Percentiles rank a stretch among this genome's conserved stretches.
These are phyloP conservation scores for Pygmarrhopalites habei DNA, from an alignment of 1,140 invertebrate genomes.

Conservation along the genomic window DNA sequence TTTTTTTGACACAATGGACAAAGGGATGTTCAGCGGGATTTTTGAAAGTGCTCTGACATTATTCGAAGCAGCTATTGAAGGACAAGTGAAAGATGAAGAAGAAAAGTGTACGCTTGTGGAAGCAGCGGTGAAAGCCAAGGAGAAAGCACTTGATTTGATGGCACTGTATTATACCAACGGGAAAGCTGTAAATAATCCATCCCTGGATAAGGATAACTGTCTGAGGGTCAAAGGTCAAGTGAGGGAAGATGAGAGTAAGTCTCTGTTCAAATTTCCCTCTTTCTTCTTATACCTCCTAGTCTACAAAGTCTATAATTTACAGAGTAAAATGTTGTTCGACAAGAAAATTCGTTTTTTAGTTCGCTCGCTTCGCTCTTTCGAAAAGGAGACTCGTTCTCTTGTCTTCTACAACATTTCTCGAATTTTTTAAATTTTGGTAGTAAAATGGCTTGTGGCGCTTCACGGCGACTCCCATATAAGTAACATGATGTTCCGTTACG, in stretches of 20 bases:
- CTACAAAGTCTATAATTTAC: no score
- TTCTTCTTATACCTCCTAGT: no score
- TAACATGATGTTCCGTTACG: constrained; percentile 57
- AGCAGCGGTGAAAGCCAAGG: background rate
- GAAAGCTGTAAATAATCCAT: background rate
- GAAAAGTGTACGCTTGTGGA: background rate
- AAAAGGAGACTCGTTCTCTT: no score
- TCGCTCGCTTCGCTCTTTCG: no score
- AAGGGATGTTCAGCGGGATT: background rate
- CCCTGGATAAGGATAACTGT: background rate
- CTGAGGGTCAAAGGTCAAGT: no score
- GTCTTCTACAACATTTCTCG: no score
- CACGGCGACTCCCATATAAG: constrained; percentile 67
- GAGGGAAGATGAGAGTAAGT: no score
- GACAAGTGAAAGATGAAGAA: background rate
- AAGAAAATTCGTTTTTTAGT: no score
- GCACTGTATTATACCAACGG: background rate
- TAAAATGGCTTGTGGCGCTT: constrained; percentile 50
- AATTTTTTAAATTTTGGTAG: no score
- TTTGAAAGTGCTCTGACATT: background rate
- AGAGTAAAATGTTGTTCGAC: no score
- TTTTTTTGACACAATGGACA: background rate
- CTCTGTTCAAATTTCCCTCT: no score
- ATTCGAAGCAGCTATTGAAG: background rate
- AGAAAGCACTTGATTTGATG: background rate